Evolutionary conservation across 1,140 invertebrate genomes (phyloP), one percentile per base, ranked within the genome.

Genomic region (Drosophila mojavensis): DNA sequence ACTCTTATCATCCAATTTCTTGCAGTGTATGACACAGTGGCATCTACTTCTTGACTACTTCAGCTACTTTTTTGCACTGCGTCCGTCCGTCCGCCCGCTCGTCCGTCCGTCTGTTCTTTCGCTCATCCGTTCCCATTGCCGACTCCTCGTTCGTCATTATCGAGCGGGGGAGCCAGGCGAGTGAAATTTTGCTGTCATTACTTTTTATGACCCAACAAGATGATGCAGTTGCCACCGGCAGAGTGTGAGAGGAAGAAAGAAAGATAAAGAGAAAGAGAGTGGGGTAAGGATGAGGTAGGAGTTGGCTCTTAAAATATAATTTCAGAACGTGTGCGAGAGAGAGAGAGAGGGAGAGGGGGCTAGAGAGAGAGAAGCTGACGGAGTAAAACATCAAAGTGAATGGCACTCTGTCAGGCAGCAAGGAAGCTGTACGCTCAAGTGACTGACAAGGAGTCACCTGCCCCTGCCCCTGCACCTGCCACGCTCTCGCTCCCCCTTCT

Each of bases 381-480:
- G 83, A 83, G 80, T 85, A 58, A 75, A 88, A 86, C 82, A 86
- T 86, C 82, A 86, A 86, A 86, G 81, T 79, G 78, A 85, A 86
- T 78, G 58, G 66, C 75, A 74, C 39, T 56, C 33, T 24, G 41
- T 17, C 45, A 20, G 26, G 55, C 54, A 47, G 41, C 43, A 59
- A 66, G 50, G 63, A 59, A 72, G 54, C 36, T 59, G 43, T 11
- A 5, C 17, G 59, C 43, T 47, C 45, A 61, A 59, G 36, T 39
- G 56, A 68, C 62, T 65, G 50, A n/a, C 51, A 55, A 39, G 43
- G 43, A 47, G 20, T 17, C 26, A n/a, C 39, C 51, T 30, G 6
- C 24, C 6, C 50, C 5, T 3, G n/a, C n/a, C 41, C 26, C 30
- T 17, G n/a, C 50, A 5, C 1, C 2, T 26, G 28, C 28, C 5